A percentile compares a stretch with the other conserved stretches of the same genome.
These are phyloP conservation scores for Venusia cambrica DNA, from an alignment of 2,888 invertebrate genomes.

Conservation along the genomic window DNA sequence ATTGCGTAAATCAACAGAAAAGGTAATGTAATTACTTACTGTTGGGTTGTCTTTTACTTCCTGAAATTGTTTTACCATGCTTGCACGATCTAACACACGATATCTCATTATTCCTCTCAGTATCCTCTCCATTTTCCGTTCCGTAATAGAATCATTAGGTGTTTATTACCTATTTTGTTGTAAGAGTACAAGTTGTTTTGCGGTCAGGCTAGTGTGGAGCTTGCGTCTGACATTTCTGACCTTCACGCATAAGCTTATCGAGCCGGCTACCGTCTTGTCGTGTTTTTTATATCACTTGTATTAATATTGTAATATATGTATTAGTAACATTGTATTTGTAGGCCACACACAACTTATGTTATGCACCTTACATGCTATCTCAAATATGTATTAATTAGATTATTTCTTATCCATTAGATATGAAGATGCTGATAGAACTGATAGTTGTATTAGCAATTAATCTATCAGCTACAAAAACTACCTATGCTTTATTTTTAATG, in stretches of 20 bases:
- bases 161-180: conserved; percentile 15
- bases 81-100: conserved; percentile 88
- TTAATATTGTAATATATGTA: conserved; percentile 33
- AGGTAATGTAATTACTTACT: conserved; percentile 76
- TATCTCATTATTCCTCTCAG: conserved; percentile 95
- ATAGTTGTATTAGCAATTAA: too few species aligned
- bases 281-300: conserved; percentile 32
- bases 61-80: conserved; percentile 96
- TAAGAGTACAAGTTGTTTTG: conserved; percentile 14
- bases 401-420: conserved; percentile 17
- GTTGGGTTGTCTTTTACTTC: conserved; percentile 93
- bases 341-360: conserved; percentile 6
- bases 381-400: conserved; percentile 18
- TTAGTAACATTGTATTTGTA: too few species aligned
- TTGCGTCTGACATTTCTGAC: conserved; percentile 66
- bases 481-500: too few species aligned
- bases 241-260: conserved; percentile 70
- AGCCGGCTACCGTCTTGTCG: conserved; percentile 34
- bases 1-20: conserved; percentile 4
- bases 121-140: conserved; percentile 88
- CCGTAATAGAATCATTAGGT: conserved; percentile 22
- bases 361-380: conserved; percentile 12
- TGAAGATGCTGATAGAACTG: conserved; percentile 10
- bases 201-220: conserved; percentile 27
- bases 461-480: too few species aligned